A percentile compares a stretch with the other conserved stretches of the same genome.
Conservation (phyloP, 2,888 invertebrate genomes). For the Cheilosia vernalis region DNA sequence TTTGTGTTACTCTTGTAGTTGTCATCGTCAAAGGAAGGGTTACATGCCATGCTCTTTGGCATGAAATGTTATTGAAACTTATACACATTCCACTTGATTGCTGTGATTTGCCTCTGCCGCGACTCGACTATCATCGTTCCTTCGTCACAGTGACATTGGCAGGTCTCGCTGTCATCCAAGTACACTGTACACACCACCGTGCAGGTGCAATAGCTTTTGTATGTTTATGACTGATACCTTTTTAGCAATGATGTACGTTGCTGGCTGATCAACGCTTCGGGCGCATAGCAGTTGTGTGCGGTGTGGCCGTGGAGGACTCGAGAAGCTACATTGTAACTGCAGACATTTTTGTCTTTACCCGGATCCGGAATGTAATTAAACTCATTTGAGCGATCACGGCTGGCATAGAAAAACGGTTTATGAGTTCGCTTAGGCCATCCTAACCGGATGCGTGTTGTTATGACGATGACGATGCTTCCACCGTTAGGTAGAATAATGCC, state of each 20-base stretch:
- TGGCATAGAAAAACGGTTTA: constrained; percentile 7
- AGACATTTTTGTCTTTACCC: constrained; percentile 52
- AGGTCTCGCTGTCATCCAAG: constrained; percentile 20
- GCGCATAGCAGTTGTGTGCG: not conserved
- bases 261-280: constrained; percentile 14
- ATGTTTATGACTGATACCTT: constrained; percentile 42
- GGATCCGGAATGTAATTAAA: constrained; percentile 59
- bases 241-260: constrained; percentile 26
- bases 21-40: constrained; percentile 37
- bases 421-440: not conserved
- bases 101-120: constrained; percentile 42
- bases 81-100: constrained; percentile 38
- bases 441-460: constrained; percentile 42
- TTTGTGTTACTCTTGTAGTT: constrained; percentile 14
- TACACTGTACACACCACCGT: constrained; percentile 9
- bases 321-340: constrained; percentile 36
- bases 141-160: constrained; percentile 22
- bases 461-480: constrained; percentile 36
- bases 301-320: constrained; percentile 1
- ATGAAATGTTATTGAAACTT: constrained; percentile 39
- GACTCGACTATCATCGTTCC: constrained; percentile 15
- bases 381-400: constrained; percentile 53
- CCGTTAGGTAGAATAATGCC: not conserved
- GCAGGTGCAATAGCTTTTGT: not conserved
- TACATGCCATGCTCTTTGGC: constrained; percentile 37